Conservation (phyloP, 2,888 invertebrate genomes). For the Mylabris sibirica region DNA sequence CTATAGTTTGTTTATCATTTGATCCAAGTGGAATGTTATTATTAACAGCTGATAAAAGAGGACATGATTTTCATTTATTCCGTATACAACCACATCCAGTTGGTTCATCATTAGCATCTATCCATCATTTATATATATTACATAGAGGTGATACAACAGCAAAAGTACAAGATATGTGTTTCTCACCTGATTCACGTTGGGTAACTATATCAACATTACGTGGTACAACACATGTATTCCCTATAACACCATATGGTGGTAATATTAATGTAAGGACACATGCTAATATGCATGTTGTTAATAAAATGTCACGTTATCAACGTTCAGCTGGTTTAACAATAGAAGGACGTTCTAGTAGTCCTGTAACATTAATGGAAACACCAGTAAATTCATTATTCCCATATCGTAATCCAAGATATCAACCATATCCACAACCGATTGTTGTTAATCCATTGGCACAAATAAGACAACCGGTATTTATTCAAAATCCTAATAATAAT, state of each 20-base stretch:
- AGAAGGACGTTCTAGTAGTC: constrained; percentile 76
- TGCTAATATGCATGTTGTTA: constrained; percentile 91
- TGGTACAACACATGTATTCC: constrained; percentile 98
- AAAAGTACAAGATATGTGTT: constrained; percentile 91
- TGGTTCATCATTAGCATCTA: constrained; percentile 84
- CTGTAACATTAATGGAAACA: constrained; percentile 64
- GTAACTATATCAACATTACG: constrained; percentile 93
- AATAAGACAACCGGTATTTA: constrained; percentile 74
- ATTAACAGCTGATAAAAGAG: constrained; percentile 89
- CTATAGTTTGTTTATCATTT: constrained; percentile 88
- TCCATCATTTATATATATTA: constrained; percentile 94
- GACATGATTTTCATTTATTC: constrained; percentile 96
- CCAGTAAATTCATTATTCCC: constrained; percentile 65
- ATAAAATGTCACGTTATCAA: constrained; percentile 91
- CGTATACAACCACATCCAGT: constrained; percentile 88
- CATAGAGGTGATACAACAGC: constrained; percentile 97
- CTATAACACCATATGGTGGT: constrained; percentile 96
- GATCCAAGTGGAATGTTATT: constrained; percentile 90
- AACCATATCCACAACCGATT: constrained; percentile 89
- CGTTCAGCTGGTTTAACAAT: constrained; percentile 90
- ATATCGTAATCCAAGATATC: constrained; percentile 87
- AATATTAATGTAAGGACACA: constrained; percentile 91
- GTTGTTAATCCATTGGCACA: constrained; percentile 84
- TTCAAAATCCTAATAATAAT: constrained; percentile 62
- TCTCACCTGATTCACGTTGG: constrained; percentile 95